A percentile compares a stretch with the other conserved stretches of the same genome.
Evolutionary conservation across 2,113 vertebrate genomes (phyloP).

Genomic region (Thryonomys swinderianus): DNA sequence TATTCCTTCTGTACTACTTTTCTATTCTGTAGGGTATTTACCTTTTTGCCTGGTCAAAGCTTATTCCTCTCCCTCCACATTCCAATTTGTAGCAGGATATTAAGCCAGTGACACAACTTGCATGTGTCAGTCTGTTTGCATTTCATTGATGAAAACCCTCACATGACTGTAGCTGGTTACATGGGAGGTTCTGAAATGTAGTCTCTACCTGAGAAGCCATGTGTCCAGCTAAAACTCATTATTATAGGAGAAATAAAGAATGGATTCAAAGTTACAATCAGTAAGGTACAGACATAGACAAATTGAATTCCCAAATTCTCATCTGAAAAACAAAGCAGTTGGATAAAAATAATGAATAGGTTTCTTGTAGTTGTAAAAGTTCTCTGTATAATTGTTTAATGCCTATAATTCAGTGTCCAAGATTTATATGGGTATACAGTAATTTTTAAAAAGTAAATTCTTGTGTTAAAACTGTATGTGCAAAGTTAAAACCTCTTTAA

Average conservation of each 20-base stretch:
- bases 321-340: conserved; percentile 12
- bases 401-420: not conserved
- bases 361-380: conserved; percentile 32
- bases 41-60: not conserved
- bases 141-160: not conserved
- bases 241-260: not conserved
- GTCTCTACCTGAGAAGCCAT: not conserved
- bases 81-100: not conserved
- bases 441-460: not conserved
- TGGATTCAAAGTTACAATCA: not conserved
- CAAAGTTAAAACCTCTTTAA: not conserved
- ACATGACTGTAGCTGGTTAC: not conserved
- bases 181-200: not conserved
- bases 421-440: not conserved
- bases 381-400: not conserved
- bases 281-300: not conserved
- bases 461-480: conserved; percentile 30
- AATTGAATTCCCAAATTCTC: not conserved
- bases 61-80: not conserved
- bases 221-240: conserved; percentile 1
- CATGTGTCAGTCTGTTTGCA: not conserved
- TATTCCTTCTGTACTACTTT: not conserved
- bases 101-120: not conserved
- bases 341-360: not conserved
- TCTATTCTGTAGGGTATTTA: not conserved